Evolutionary conservation across 2,888 invertebrate species (phyloP).

Genomic region (Limnephilus marmoratus): DNA sequence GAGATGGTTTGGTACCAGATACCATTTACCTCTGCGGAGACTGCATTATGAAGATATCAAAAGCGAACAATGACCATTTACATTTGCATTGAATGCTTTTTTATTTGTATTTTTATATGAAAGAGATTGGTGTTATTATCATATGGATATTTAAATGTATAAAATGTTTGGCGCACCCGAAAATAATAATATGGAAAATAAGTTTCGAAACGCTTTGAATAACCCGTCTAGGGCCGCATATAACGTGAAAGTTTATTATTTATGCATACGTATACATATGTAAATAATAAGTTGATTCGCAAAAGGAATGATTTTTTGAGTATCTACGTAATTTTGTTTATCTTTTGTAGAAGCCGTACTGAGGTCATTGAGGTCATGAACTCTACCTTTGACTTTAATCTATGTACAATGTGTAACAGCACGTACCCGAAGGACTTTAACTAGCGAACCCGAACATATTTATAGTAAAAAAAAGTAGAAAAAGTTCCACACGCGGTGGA

Average conservation of each 20-base stretch:
- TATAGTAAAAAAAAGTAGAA: too few species aligned
- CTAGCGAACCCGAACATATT: too few species aligned
- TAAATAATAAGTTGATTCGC: neutral
- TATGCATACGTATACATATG: neutral
- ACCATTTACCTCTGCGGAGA: neutral
- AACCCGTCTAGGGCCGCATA: neutral
- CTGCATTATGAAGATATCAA: constrained; percentile 30
- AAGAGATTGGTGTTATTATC: neutral
- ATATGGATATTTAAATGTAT: neutral
- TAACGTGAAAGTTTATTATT: neutral
- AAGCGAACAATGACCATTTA: neutral
- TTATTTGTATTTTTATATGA: constrained; percentile 3
- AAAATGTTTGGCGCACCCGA: neutral
- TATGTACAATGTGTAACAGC: too few species aligned
- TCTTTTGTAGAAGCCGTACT: too few species aligned
- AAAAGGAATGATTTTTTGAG: neutral
- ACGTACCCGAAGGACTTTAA: too few species aligned
- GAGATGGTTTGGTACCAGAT: neutral
- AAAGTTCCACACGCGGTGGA: too few species aligned
- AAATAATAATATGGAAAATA: neutral
- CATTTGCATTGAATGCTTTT: constrained; percentile 42
- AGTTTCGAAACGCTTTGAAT: neutral
- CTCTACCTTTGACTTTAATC: too few species aligned
- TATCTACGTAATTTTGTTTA: too few species aligned
- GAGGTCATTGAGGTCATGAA: too few species aligned